phyloP scores from a whole-genome alignment of 2,113 vertebrate genomes.

The Salvelinus fontinalis region DNA sequence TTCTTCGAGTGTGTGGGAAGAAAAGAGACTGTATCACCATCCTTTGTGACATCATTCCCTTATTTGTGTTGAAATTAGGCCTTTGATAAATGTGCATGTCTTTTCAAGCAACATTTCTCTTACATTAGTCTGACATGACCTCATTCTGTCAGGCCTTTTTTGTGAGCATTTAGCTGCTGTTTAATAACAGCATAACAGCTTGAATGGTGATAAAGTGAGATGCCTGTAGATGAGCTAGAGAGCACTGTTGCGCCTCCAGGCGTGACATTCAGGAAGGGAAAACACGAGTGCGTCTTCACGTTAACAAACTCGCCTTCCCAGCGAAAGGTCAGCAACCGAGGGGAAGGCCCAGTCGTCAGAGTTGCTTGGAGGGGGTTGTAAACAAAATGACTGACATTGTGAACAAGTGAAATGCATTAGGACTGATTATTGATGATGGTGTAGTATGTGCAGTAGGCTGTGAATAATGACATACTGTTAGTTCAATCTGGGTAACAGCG shows the following conservation, averaged over 20 bases:
- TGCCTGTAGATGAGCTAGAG: conserved; percentile 34
- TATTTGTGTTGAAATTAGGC: conserved; percentile 11
- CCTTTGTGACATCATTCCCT: background rate
- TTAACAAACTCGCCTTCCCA: conserved; percentile 26
- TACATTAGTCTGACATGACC: conserved; percentile 11
- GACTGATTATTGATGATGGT: conserved; percentile 6
- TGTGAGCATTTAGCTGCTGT: conserved; percentile 4
- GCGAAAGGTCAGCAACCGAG: conserved; percentile 61
- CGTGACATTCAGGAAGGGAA: conserved; percentile 32
- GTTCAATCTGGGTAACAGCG: no score
- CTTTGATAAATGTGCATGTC: conserved; percentile 1
- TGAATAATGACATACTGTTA: no score
- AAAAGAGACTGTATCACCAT: no score
- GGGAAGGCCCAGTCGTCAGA: conserved; percentile 31
- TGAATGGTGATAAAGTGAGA: conserved; percentile 13
- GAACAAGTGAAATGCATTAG: conserved; percentile 27
- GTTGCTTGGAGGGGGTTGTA: no score
- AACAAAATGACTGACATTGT: conserved; percentile 9
- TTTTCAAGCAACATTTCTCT: conserved; percentile 20
- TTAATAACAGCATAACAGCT: conserved; percentile 15
- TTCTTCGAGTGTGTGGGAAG: background rate
- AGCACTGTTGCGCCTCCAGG: conserved; percentile 29
- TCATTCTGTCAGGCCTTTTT: conserved; percentile 16
- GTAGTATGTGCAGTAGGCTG: background rate
- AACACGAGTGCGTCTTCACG: conserved; percentile 40